Percentiles rank a stretch among this genome's conserved stretches.
Evolutionary conservation across 2,888 invertebrate species (phyloP).

Genomic region (Amphipoea oculea): DNA sequence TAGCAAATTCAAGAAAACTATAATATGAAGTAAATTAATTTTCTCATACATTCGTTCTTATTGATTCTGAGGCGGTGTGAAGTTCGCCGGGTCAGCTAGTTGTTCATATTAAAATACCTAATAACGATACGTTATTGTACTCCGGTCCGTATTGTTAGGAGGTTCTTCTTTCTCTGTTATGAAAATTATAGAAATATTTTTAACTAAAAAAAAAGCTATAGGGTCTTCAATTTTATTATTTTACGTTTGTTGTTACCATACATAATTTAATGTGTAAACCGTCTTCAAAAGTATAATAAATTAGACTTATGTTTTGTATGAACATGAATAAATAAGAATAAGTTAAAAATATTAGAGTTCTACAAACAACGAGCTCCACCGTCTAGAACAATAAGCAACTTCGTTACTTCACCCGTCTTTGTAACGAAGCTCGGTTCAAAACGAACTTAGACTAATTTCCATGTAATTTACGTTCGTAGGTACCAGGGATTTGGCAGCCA

Average conservation of each 20-base stretch:
- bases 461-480: slow-evolving; percentile 81
- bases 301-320: not conserved
- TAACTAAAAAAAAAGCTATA: not conserved
- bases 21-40: too few relatives aligned
- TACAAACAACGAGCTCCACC: slow-evolving; percentile 38
- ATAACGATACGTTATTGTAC: not conserved
- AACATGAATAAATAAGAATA: slow-evolving; percentile 34
- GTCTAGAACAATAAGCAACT: slow-evolving; percentile 69
- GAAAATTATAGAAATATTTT: not conserved
- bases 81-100: too few relatives aligned
- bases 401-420: slow-evolving; percentile 68
- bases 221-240: not conserved
- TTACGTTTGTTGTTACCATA: not conserved
- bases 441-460: slow-evolving; percentile 82
- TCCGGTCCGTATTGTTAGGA: too few relatives aligned
- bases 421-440: slow-evolving; percentile 71
- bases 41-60: too few relatives aligned
- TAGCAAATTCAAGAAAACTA: too few relatives aligned
- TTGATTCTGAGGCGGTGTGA: too few relatives aligned
- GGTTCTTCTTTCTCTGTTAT: not conserved
- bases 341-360: slow-evolving; percentile 39
- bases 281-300: not conserved
- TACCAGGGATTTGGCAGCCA: slow-evolving; percentile 73
- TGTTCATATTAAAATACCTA: not conserved
- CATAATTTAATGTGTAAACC: not conserved